Percentiles rank a stretch among this genome's conserved stretches.
Evolutionary conservation across 2,113 vertebrate genomes (phyloP).

Genomic region (Aythya baeri): DNA sequence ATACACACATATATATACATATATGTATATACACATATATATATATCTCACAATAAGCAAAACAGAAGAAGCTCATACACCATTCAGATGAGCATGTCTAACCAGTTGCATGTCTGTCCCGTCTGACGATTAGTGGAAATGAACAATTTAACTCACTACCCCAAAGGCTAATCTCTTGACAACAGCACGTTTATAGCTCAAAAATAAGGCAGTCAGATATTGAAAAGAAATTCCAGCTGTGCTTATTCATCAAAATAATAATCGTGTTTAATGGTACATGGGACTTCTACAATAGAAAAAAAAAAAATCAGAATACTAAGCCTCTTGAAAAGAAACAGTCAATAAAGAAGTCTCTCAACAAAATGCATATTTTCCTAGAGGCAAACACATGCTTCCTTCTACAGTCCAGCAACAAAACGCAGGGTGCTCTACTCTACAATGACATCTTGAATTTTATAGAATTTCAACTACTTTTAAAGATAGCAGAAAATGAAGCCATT

Average conservation of each 20-base stretch:
- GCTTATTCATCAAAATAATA: slow-evolving; percentile 69
- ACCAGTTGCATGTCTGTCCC: background rate
- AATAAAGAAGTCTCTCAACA: background rate
- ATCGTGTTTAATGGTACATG: slow-evolving; percentile 64
- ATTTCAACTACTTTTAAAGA: background rate
- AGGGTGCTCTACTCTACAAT: background rate
- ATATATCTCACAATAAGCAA: background rate
- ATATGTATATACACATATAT: background rate
- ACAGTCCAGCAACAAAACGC: slow-evolving; percentile 18
- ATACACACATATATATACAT: background rate
- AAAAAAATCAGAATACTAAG: slow-evolving; percentile 53
- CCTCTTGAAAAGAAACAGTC: slow-evolving; percentile 50
- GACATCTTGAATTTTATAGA: background rate
- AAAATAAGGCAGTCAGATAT: slow-evolving; percentile 48
- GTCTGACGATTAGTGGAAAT: background rate
- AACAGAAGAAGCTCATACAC: background rate
- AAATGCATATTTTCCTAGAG: slow-evolving; percentile 30
- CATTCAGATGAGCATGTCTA: fast-evolving
- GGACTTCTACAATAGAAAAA: slow-evolving; percentile 49
- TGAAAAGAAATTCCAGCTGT: slow-evolving; percentile 68
- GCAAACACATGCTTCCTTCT: slow-evolving; percentile 26
- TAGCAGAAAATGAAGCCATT: background rate
- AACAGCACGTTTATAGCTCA: slow-evolving; percentile 40
- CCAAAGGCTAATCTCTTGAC: slow-evolving; percentile 60
- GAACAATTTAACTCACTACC: slow-evolving; percentile 50